A percentile compares a stretch with the other conserved stretches of the same genome.
Evolutionary conservation across 2,113 vertebrate genomes (phyloP).

Genomic region (Deroptyus accipitrinus): DNA sequence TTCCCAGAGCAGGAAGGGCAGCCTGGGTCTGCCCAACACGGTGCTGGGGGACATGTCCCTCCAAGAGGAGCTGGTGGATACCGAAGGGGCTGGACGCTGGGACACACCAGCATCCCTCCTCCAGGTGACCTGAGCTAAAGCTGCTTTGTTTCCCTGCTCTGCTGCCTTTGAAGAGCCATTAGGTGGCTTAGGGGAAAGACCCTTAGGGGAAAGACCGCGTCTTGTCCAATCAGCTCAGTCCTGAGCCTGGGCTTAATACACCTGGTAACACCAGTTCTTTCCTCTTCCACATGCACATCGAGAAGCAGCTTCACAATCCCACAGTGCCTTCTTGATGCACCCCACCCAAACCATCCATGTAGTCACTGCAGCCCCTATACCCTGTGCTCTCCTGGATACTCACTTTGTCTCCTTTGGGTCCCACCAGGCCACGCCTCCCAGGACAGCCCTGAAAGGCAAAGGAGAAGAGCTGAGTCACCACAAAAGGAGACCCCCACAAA

Average conservation of each 20-base stretch:
- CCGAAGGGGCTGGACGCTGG: neutral
- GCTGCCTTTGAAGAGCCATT: neutral
- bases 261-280: neutral
- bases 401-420: slow-evolving; percentile 88
- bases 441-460: slow-evolving; percentile 79
- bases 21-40: accelerated
- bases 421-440: slow-evolving; percentile 77
- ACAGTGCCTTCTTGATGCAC: neutral
- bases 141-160: neutral
- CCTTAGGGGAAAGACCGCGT: neutral
- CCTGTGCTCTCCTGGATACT: neutral
- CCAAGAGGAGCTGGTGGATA: neutral
- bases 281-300: neutral
- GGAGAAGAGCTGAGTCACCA: neutral
- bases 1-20: neutral
- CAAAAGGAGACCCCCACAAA: accelerated
- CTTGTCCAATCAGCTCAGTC: neutral
- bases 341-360: accelerated
- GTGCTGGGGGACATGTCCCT: neutral
- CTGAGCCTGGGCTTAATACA: neutral
- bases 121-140: neutral
- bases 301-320: neutral
- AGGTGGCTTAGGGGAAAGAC: neutral
- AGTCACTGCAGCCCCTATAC: neutral
- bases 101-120: neutral